Base-by-base conservation (phyloP, 2,888 invertebrate species). In the Caenorhabditis sp. region DNA sequence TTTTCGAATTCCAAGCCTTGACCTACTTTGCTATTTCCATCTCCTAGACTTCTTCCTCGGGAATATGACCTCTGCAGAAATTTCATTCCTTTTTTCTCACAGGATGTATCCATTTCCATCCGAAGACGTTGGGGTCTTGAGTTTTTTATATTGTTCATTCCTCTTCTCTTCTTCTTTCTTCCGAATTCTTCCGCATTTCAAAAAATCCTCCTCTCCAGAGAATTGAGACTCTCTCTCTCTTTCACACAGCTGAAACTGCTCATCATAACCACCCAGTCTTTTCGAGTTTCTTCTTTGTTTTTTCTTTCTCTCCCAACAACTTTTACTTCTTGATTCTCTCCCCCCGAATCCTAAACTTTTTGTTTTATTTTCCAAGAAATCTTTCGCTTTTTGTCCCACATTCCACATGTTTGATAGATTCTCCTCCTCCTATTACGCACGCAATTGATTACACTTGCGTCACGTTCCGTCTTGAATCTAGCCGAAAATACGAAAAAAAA, bases 41-140 rank as follows among this genome's bases (percentile, higher is more conserved):
- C 8, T 35, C 31, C 38, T 38, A 38, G 12, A 38, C 38, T 38
- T 38, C 12, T 38, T 12, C 19, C 19, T 10, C 19, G n/a, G 47
- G 47, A 47, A 47, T 47, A 47, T 47, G 47, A 47, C 38, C 38
- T 38, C 12, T 12, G 2, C 12, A 6, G 2, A 38, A 10, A 41
- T 41, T 35, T 59, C 54, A 24, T 51, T 28, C 14, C 6, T 31
- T n/a, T 47, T 28, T 64, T 68, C 68, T 16, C 68, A 54, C 59
- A 61, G 61, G 51, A 61, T 59, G 73, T 73, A 73, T 73, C 73
- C 61, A 73, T 73, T 73, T 73, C 61, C 72, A 73, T 38, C 44
- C 47, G 7, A 19, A 19, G 47, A n/a, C n/a, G n/a, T n/a, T n/a
- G n/a, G 47, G 47, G 47, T 47, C 35, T 58, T 35, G 51, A 66